Evolutionary conservation across 2,888 invertebrate species (phyloP), one percentile per base, ranked within the genome.

Genomic region (Lasioglossum calceatum): DNA sequence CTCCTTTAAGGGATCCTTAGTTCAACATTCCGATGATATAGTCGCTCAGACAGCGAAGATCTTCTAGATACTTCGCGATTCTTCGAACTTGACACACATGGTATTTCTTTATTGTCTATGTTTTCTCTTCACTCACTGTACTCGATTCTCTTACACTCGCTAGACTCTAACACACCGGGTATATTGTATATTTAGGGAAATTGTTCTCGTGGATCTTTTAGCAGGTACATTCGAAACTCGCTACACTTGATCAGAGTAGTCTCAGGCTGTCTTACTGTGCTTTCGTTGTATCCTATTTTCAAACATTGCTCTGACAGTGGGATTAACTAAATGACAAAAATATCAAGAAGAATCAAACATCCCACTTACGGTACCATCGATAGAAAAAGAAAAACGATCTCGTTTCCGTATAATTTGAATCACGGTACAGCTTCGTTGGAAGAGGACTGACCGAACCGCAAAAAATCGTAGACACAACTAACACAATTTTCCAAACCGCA

Each of bases 401-500:
- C 27, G 27, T 64, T 16, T 32, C 16, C 10, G 54, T 23, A 42
- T 42, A n/a, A 58, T 58, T n/a, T n/a, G 3, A 32, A 64, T 19
- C 64, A 1, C 19, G 8, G 32, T 64, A 7, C 5, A 32, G 19
- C 16, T 64, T 64, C 64, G 19, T 64, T 32, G 32, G 32, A 7
- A 8, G 16, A 36, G 32, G 8, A 32, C 19, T 36, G 19, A 19
- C 2, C 19, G 64, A 32, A 32, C 32, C 58, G 58, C 32, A 32
- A 2, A 7, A 36, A 44, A 44, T 64, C 5, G 32, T 32, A 0
- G 2, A 19, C 32, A 3, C 32, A 32, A 32, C 32, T 64, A 16
- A 64, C 16, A 27, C 8, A 64, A 32, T 64, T 61, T 79, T 75
- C 83, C n/a, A 12, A 27, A 61, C 70, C 54, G 3, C 77, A 93